Base-by-base conservation (phyloP, 2,888 invertebrate genomes). In the Cynaeus angustus region DNA sequence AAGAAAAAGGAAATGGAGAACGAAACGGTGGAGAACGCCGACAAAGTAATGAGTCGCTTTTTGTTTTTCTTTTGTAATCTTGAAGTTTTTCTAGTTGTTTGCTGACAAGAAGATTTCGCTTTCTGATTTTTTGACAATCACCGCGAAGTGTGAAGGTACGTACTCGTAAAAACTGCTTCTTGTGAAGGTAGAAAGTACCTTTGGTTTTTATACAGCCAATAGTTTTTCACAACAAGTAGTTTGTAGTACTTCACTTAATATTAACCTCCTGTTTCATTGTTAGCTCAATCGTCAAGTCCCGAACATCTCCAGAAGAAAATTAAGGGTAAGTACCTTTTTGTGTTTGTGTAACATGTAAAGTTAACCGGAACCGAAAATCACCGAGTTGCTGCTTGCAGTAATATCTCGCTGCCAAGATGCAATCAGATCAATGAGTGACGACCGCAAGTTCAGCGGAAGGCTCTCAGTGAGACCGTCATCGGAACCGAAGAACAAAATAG, bases 381-480 rank as follows among this genome's bases (percentile, higher is more conserved):
- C 43, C 33, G 37, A 30, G 7, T 6, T 74, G 73, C 71, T 79
- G 76, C 72, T 83, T 84, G 56, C 82, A 85, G 85, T 85, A 70
- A 83, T 85, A 76, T 80, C 83, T 73, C 80, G 83, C 68, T 85
- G 85, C 78, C 85, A 85, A 76, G 85, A 85, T 66, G 83, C 83
- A 9, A 78, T 85, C 69, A 84, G 80, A 72, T 72, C 79, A 53
- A 73, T 85, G 70, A 80, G 74, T 38, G 76, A 73, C 41, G 77
- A 78, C 13, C 72, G 79, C 65, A 80, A 79, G 64, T 75, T 79
- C 43, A 70, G 72, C 38, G 84, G 83, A 10, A 79, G 81, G 13
- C 78, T 83, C 65, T 72, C 78, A 37, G 74, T 81, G 21, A 79
- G 75, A 61, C 74, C 74, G 8, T 48, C 55, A 1, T 61, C 59